Percentiles rank a stretch among this genome's conserved stretches.
These are phyloP conservation scores for Peucedramus taeniatus DNA, from an alignment of 2,113 vertebrate species.

Conservation along the genomic window DNA sequence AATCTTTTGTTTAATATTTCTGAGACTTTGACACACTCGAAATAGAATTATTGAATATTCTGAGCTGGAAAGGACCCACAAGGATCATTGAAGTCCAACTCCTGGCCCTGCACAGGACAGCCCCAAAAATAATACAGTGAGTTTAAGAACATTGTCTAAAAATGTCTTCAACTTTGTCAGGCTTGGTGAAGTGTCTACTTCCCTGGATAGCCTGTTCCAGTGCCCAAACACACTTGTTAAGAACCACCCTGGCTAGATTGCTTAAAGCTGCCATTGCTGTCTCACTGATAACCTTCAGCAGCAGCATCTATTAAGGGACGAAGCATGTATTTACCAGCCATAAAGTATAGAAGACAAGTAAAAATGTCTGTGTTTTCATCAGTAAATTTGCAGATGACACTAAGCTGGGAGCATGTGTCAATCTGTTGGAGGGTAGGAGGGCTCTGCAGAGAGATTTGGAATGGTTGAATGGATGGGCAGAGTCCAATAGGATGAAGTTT, in stretches of 20 bases:
- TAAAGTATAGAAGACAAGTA: background rate
- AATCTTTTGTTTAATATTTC: background rate
- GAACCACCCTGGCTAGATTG: background rate
- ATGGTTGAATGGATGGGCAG: background rate
- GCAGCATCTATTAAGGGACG: background rate
- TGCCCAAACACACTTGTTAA: too few relatives aligned
- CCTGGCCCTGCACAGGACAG: background rate
- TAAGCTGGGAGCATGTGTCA: rapidly evolving
- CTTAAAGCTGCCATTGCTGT: background rate
- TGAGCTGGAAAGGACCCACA: background rate
- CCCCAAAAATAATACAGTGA: background rate
- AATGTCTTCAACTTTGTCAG: background rate
- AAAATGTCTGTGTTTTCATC: background rate
- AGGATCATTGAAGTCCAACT: rapidly evolving
- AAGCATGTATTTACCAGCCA: background rate
- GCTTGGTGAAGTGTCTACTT: background rate
- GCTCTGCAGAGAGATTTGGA: background rate
- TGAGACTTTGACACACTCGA: background rate
- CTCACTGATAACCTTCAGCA: background rate
- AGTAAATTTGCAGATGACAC: background rate
- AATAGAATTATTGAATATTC: background rate
- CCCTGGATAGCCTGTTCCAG: background rate
- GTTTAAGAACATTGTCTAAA: background rate
- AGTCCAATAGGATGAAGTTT: background rate
- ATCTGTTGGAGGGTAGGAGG: background rate